phyloP scores from a whole-genome alignment of 2,888 invertebrate species.

The Elmis aenea region DNA sequence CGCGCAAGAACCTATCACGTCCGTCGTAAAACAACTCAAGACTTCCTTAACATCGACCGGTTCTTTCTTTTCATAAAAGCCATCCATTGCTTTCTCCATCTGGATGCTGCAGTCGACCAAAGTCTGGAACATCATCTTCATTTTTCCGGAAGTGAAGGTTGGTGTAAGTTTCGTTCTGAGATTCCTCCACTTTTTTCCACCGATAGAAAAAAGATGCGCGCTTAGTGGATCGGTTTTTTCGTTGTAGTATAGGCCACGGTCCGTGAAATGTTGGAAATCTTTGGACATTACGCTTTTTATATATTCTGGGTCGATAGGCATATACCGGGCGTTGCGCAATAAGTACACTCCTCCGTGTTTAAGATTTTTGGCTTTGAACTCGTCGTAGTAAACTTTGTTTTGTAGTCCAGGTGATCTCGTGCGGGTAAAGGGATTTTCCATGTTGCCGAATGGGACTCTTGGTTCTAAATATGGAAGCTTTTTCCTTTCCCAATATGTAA shows the following conservation, averaged over 20 bases:
- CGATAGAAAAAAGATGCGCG: constrained; percentile 51
- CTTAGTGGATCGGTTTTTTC: constrained; percentile 53
- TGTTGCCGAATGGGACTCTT: constrained; percentile 28
- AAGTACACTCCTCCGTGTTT: constrained; percentile 18
- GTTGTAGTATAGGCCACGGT: constrained; percentile 54
- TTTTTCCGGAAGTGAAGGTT: too few relatives aligned
- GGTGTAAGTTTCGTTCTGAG: constrained; percentile 54
- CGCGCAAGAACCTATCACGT: constrained; percentile 54
- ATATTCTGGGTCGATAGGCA: constrained; percentile 17
- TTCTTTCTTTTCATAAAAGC: constrained; percentile 4
- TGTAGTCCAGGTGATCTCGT: constrained; percentile 9
- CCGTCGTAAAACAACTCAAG: constrained; percentile 53
- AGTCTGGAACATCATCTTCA: constrained; percentile 23
- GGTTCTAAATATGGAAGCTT: constrained; percentile 18
- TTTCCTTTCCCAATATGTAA: constrained; percentile 19
- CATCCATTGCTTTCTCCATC: constrained; percentile 9
- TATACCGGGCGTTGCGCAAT: constrained; percentile 7
- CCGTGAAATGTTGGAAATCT: constrained; percentile 56
- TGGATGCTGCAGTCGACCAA: constrained; percentile 14
- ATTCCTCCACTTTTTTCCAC: constrained; percentile 55
- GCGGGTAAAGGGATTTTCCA: constrained; percentile 11
- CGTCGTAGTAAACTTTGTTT: constrained; percentile 10
- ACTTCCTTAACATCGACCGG: constrained; percentile 39
- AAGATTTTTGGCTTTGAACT: constrained; percentile 12
- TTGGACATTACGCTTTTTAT: constrained; percentile 48